Base-by-base conservation (phyloP, 2,888 invertebrate species). In the Adelognathus sp. region DNA sequence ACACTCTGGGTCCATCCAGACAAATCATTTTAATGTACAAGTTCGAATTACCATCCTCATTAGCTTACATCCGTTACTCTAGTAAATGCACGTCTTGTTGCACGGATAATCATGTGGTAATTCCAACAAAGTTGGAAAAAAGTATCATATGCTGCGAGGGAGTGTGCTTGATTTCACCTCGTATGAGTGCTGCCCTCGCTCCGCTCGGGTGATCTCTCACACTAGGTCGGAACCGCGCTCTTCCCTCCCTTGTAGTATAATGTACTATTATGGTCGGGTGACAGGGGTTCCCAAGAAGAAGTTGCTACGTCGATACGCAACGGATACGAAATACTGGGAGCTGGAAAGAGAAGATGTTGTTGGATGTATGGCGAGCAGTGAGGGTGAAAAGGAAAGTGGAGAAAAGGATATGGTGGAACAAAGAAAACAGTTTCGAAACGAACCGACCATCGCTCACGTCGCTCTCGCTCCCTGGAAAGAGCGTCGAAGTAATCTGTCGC, bases 401-500 rank as follows among this genome's bases (percentile, higher is more conserved):
- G 31, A 61, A 60, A 21, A 52, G 18, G 31, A 39, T n/a, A n/a
- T 18, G 52, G 36, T 50, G 33, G 52, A 50, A 24, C 16, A 36
- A 76, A 44, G 54, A 77, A 61, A 77, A 79, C 76, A 69, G 67
- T 76, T 66, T 50, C 31, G 27, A 60, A 60, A 58, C 29, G 73
- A 75, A 27, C 75, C 70, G 60, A 46, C 69, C 70, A 80, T 80
- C 80, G 79, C 76, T 82, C 82, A 81, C 72, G 74, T 76, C 74
- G 64, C 11, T 52, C 33, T 46, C 33, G 27, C 61, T 56, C 70
- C 61, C 63, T 61, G 33, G 64, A 66, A 82, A 75, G 71, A 16
- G 61, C 72, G 72, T 72, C 69, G 76, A 76, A 82, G 79, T 82
- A 80, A 82, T 79, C 76, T 82, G 79, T 79, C 74, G 79, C 74